Evolutionary conservation across 2,888 invertebrate genomes (phyloP), one percentile per base, ranked within the genome.

Genomic region (Orthosia gothica): DNA sequence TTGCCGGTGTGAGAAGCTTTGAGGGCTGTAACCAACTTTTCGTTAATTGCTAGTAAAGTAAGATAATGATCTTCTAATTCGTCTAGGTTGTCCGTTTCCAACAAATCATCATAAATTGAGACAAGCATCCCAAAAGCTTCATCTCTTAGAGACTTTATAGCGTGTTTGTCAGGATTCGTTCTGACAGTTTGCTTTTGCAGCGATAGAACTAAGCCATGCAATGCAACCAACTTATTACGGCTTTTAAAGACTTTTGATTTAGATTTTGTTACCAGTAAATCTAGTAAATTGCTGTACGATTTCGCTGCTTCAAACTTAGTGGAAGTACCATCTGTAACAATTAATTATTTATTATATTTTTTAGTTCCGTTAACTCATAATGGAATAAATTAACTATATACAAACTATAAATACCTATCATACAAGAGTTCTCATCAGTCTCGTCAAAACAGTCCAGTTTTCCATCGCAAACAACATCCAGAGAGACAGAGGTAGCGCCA

Each of bases 391-490:
- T 5, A 45, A 81, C 13, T 50, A 18, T 45, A 32, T 62, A 55
- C 26, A 26, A 50, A 72, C 26, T 61, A 20, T 55, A 18, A 54
- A 45, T 89, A 94, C 94, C 93, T 80, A 68, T 67, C n/a, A 81
- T 80, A 81, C 96, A 96, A 59, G 73, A 88, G 40, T 49, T 83
- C 87, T 96, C 96, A 84, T 96, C 96, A 47, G 91, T 89, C 86
- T 94, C 93, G 83, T 95, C 95, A 68, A 87, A 91, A 81, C 96
- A 96, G 75, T 96, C 96, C 20, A 92, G 77, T 92, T 95, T 95
- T 0, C 96, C 96, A 76, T 96, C 95, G 80, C 96, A 96, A 55
- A 96, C 62, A 2, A 85, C 79, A 81, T 93, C 89, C 18, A 96
- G 64, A 3, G 92, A 66, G 12, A 96, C 86, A 61, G 87, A 88